Percentiles rank a stretch among this genome's conserved stretches.
These are phyloP conservation scores for Pampusana beccarii DNA, from an alignment of 2,113 vertebrate genomes.

Conservation along the genomic window DNA sequence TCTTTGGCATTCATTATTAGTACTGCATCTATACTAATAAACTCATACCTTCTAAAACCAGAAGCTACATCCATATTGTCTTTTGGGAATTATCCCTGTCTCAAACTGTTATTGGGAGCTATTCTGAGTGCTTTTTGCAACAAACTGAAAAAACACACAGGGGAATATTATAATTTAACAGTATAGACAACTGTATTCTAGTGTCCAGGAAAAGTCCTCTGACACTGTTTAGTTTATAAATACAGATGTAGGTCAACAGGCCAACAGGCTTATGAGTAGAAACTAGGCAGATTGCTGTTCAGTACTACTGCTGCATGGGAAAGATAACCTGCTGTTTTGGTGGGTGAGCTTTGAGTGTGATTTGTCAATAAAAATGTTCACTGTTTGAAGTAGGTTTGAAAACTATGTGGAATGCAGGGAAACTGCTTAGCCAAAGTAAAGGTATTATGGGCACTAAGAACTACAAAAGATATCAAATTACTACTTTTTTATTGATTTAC, in stretches of 20 bases:
- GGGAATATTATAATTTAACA: not conserved
- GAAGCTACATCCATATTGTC: not conserved
- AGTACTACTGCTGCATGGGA: not conserved
- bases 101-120: not conserved
- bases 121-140: not conserved
- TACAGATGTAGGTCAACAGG: not conserved
- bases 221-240: not conserved
- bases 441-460: not conserved
- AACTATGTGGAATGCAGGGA: not conserved
- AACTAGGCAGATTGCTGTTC: not conserved
- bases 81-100: not conserved
- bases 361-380: not conserved
- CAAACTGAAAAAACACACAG: not conserved
- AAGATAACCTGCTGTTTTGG: not conserved
- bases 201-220: not conserved
- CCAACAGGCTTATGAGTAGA: not conserved
- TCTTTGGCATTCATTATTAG: not conserved
- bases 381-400: not conserved
- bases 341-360: not conserved
- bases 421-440: not conserved
- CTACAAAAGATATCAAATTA: not conserved
- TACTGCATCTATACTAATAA: not conserved
- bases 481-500: not conserved
- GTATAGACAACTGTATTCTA: not conserved
- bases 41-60: not conserved